A percentile compares a stretch with the other conserved stretches of the same genome.
phyloP scores from a whole-genome alignment of 2,113 vertebrate species.

The Formicarius rufipectus region DNA sequence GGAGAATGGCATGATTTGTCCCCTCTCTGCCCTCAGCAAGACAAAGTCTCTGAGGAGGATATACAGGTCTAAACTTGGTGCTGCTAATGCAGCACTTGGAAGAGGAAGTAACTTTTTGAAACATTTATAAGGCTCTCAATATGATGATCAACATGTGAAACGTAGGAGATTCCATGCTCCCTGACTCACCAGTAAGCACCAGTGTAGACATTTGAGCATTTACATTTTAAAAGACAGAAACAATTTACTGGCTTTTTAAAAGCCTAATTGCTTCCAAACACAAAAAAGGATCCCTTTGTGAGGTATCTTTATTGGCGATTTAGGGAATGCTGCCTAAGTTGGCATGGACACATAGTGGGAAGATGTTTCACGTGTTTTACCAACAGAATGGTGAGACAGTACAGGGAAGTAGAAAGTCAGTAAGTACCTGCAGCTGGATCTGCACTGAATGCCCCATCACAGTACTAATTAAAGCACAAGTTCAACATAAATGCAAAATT shows the following conservation, averaged over 20 bases:
- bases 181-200: neutral
- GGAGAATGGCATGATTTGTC: neutral
- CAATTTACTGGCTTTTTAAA: neutral
- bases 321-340: neutral
- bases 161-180: neutral
- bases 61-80: neutral
- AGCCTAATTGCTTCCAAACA: neutral
- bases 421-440: neutral
- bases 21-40: neutral
- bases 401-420: neutral
- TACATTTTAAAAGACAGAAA: neutral
- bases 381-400: neutral
- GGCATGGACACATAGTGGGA: fast-evolving
- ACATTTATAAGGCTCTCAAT: neutral
- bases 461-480: neutral
- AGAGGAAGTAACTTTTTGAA: neutral
- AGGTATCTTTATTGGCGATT: neutral
- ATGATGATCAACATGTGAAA: neutral
- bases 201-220: neutral
- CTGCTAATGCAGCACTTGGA: neutral
- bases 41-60: neutral
- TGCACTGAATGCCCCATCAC: neutral
- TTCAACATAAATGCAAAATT: neutral
- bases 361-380: fast-evolving
- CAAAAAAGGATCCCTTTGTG: neutral